Conservation (phyloP, 2,888 invertebrate genomes). For the Alcis repandata region DNA sequence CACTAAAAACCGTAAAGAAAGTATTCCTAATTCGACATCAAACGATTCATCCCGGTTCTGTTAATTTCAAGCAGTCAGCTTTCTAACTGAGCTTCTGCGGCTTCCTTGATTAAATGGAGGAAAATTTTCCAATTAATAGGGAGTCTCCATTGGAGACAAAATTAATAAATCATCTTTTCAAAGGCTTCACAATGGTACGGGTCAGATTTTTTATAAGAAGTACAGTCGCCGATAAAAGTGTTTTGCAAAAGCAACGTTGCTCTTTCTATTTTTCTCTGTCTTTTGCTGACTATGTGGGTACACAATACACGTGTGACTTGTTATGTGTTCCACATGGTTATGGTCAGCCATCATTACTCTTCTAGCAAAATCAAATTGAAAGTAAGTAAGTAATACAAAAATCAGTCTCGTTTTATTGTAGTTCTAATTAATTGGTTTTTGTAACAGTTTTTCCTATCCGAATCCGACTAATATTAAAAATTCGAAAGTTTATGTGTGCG, state of each 20-base stretch:
- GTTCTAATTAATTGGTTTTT: too few relatives aligned
- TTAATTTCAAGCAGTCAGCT: slow-evolving; percentile 30
- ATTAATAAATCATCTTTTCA: slow-evolving; percentile 65
- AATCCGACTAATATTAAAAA: too few relatives aligned
- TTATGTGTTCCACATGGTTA: too few relatives aligned
- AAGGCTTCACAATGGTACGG: slow-evolving; percentile 59
- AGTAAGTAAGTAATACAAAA: too few relatives aligned
- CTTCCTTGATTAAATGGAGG: slow-evolving; percentile 46
- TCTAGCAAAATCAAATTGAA: too few relatives aligned
- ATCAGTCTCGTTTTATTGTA: too few relatives aligned
- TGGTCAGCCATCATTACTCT: too few relatives aligned
- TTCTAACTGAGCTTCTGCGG: slow-evolving; percentile 33
- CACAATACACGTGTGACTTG: too few relatives aligned
- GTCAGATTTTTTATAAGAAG: slow-evolving; percentile 57
- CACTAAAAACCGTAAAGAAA: slow-evolving; percentile 1
- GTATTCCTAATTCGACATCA: slow-evolving; percentile 16
- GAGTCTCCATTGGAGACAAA: slow-evolving; percentile 56
- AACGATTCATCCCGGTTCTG: slow-evolving; percentile 6
- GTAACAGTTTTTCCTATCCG: too few relatives aligned
- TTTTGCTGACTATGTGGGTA: not conserved
- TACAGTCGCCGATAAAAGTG: slow-evolving; percentile 47
- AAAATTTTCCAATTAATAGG: slow-evolving; percentile 53
- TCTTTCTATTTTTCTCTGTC: too few relatives aligned
- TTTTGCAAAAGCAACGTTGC: too few relatives aligned
- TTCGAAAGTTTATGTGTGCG: too few relatives aligned